Base-by-base conservation (phyloP, 2,888 invertebrate genomes). In the Lottia gigantea region DNA sequence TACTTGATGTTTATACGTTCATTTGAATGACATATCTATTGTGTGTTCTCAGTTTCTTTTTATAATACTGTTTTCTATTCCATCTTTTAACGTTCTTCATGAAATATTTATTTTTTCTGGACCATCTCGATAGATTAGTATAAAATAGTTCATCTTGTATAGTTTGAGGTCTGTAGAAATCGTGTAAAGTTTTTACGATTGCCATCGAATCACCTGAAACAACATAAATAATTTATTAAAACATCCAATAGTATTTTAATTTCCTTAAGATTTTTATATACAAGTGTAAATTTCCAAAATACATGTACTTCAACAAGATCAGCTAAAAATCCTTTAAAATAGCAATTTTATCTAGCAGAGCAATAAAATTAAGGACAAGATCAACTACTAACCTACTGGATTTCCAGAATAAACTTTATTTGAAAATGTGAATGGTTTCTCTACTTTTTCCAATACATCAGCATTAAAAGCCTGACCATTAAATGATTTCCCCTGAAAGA, bases 371-470 rank as follows among this genome's bases (percentile, higher is more conserved):
- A 40, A 6, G 7, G 40, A 40, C 31, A 31, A 31, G 31, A 31
- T n/a, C 6, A 40, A 40, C 23, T 25, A 68, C 74, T 68, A 63
- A 82, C 82, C 82, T 71, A 61, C 55, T 16, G 81, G 74, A 47
- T 75, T 70, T 55, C 75, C 77, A 11, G 80, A 75, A 65, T 76
- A 79, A 15, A 65, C 62, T 40, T 73, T 71, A 3, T 67, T 66
- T 12, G 68, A 62, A 64, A 76, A 71, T 8, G 80, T 80, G 80
- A 94, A 95, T 0, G 94, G 93, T 81, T 91, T 84, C 83, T 95
- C 94, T 0, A 94, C 91, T 64, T 90, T 82, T 0, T 87, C 80
- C 74, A 93, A 92, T 40, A 94, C 92, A 25, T 87, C 87, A 15
- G 88, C 81, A 75, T 91, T 91, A 15, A 92, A 92, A n/a, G 66